phyloP scores from a whole-genome alignment of 2,797 vertebrate species.

The Gambelia wislizenii region DNA sequence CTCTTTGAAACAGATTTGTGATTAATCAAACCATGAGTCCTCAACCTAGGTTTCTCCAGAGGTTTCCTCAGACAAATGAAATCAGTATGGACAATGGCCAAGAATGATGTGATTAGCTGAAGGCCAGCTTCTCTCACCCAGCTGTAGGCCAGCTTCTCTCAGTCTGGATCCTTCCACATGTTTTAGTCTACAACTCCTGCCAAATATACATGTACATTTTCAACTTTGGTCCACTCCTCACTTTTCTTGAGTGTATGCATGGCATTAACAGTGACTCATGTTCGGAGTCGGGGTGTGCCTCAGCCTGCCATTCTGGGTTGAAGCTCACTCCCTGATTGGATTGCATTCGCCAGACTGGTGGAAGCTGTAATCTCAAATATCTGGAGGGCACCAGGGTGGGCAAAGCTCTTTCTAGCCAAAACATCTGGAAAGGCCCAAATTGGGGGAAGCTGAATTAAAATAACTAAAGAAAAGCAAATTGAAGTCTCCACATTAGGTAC shows the following conservation, averaged over 20 bases:
- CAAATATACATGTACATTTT: too few relatives aligned
- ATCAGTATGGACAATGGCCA: background rate
- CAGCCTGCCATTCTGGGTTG: too few relatives aligned
- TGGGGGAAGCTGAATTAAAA: background rate
- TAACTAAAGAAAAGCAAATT: background rate
- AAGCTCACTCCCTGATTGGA: too few relatives aligned
- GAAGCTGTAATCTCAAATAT: too few relatives aligned
- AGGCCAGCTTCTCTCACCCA: background rate
- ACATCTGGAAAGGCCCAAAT: too few relatives aligned
- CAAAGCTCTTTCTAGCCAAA: too few relatives aligned
- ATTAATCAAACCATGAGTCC: background rate
- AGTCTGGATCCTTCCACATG: background rate
- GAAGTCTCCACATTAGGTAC: background rate
- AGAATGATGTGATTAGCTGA: background rate
- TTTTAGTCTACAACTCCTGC: background rate
- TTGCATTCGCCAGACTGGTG: background rate
- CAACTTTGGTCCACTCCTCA: too few relatives aligned
- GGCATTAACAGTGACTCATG: too few relatives aligned
- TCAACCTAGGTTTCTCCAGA: background rate
- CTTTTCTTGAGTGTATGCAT: too few relatives aligned
- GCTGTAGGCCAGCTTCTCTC: too few relatives aligned
- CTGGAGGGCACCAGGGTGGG: too few relatives aligned
- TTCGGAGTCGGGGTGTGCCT: too few relatives aligned
- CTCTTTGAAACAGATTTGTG: background rate
- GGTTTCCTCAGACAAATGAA: background rate